Base-by-base conservation (phyloP, 1,140 invertebrate species). In the Drosophila prosaltans region DNA sequence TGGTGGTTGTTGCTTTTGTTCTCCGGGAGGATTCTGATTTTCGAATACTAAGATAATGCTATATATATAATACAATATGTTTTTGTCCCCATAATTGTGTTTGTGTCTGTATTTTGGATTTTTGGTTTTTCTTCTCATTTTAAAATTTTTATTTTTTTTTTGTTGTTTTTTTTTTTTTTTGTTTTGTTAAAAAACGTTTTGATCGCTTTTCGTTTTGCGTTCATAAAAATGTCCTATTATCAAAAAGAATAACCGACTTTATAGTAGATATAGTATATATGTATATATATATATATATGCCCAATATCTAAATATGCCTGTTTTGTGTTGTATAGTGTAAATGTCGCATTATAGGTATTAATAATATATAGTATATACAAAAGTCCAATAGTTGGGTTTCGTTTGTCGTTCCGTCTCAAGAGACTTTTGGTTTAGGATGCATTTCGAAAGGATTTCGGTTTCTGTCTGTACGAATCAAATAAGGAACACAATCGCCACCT, bases 211-310 rank as follows among this genome's bases (percentile, higher is more conserved):
- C 45, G 21, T 51, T 51, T 51, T 9, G 1, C 24, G 24, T 60
- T 61, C 65, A 65, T 81, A 86, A 85, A 85, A 85, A 86, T 86
- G 80, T 77, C 28, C 72, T 86, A 80, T 67, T 86, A 88, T 86
- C 83, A 86, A 86, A 86, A 73, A 75, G 68, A 83, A 79, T 86
- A 72, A 72, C 66, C 69, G 55, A 75, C 57, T 75, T 65, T 74
- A 75, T 67, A 73, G 66, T 74, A 57, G 51, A 51, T 65, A 26
- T 43, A 40, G 30, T 55, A 65, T 55, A 65, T 55, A 24, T 58
- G 36, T 26, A 36, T 63, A 39, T 30, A 48, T 65, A 57, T 54
- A 45, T 59, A 43, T 61, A 61, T 69, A 24, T 41, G 68, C 74
- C 76, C 75, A 69, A 76, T 58, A 76, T 76, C 75, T 41, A 54